Evolutionary conservation across 2,113 vertebrate genomes (phyloP), one percentile per base, ranked within the genome.

Genomic region (Syngnathus typhle): DNA sequence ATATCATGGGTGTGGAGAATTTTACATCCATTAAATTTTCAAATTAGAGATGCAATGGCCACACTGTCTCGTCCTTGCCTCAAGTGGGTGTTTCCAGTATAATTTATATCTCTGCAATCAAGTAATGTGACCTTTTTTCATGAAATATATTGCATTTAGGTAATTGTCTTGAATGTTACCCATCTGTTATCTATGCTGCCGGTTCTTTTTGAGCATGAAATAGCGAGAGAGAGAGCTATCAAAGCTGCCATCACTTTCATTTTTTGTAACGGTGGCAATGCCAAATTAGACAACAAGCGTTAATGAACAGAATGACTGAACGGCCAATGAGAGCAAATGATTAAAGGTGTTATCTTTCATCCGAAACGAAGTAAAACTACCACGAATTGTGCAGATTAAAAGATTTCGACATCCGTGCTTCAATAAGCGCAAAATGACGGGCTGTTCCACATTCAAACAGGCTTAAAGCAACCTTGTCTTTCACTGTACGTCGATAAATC

Each of bases 381-480:
- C 16, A 38, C 32, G 19, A 37, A 60, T 60, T 61, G 8, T 39
- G 19, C 59, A 12, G 19, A 61, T 41, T 10, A 16, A 63, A 63
- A 27, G 43, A 63, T 32, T 36, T 39, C 9, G 10, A n/a, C 10
- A 38, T 41, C 19, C 62, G 49, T 23, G 44, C 43, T 47, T 36
- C 23, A 32, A 44, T 18, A 36, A 46, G 23, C 47, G 47, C 44
- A 36, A 64, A 64, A 36, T 64, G 44, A 23, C 21, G 49, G 43
- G 9, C 32, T 32, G 32, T 64, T 46, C 23, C 27, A 36, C 62
- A 10, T 36, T 44, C 18, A 32, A 21, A n/a, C 27, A 5, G 23
- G 43, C 44, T 59, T 43, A 59, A 10, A 19, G 18, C 18, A 60
- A 60, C 67, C 43, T 60, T 23, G 56, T 49, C 58, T 51, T 69